Conservation (phyloP, 1,140 invertebrate species). For the Luehdorfia chinensis region DNA sequence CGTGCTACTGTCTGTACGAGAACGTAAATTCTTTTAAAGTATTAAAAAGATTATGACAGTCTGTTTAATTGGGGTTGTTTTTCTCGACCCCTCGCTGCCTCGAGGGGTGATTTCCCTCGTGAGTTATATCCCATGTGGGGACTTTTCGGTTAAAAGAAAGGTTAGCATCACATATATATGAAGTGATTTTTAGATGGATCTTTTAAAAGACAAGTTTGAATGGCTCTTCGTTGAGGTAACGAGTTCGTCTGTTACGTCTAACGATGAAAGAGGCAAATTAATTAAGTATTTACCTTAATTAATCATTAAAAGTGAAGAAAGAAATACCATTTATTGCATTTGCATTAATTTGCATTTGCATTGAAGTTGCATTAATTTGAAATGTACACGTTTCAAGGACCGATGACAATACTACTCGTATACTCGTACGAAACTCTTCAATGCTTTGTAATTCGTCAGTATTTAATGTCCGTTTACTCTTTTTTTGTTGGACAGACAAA, state of each 20-base stretch:
- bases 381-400: too few relatives aligned
- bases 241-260: neutral
- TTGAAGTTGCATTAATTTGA: too few relatives aligned
- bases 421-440: too few relatives aligned
- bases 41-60: constrained; percentile 32
- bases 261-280: too few relatives aligned
- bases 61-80: constrained; percentile 36
- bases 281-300: too few relatives aligned
- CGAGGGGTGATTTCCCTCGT: constrained; percentile 17
- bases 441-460: too few relatives aligned
- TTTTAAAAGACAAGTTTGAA: constrained; percentile 9
- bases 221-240: constrained; percentile 6
- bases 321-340: too few relatives aligned
- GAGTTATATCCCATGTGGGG: constrained; percentile 1
- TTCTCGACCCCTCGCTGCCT: constrained; percentile 8
- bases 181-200: constrained; percentile 3
- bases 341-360: too few relatives aligned
- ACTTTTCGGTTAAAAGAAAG: constrained; percentile 6
- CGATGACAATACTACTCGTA: too few relatives aligned
- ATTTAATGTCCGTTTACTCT: too few relatives aligned
- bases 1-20: neutral
- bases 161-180: constrained; percentile 2
- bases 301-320: too few relatives aligned
- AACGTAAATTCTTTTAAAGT: constrained; percentile 4
- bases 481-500: too few relatives aligned